Evolutionary conservation across 2,113 vertebrate genomes (phyloP).

Genomic region (Perca fluviatilis): DNA sequence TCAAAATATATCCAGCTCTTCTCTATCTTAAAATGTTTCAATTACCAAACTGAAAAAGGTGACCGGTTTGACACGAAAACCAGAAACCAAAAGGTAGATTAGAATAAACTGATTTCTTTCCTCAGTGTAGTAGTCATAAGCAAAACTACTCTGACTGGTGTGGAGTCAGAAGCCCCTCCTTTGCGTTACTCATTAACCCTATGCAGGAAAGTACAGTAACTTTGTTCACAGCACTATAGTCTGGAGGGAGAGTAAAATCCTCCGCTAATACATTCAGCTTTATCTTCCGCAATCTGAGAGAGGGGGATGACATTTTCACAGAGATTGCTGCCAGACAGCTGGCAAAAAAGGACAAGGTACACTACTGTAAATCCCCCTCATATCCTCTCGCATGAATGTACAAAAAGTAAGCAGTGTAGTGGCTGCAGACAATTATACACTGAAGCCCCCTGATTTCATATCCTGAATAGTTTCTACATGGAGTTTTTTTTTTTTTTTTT

Average conservation of each 20-base stretch:
- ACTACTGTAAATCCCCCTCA: not conserved
- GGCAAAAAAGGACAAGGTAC: conserved; percentile 5
- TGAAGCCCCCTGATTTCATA: not conserved
- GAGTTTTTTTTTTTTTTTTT: too few species aligned
- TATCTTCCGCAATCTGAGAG: conserved; percentile 32
- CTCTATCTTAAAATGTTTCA: not conserved
- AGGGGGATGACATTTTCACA: conserved; percentile 14
- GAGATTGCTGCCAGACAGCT: conserved; percentile 7
- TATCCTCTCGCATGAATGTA: conserved; percentile 12
- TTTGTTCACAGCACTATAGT: conserved; percentile 18
- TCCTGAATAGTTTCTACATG: not conserved
- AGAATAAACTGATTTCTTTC: conserved; percentile 1
- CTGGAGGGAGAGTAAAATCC: conserved; percentile 5
- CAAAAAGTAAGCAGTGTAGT: not conserved
- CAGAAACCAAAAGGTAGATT: not conserved
- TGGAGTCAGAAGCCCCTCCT: conserved; percentile 36
- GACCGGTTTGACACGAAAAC: conserved; percentile 2
- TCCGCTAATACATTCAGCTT: conserved; percentile 19
- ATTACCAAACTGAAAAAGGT: not conserved
- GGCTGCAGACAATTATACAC: not conserved
- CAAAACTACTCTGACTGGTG: conserved; percentile 11
- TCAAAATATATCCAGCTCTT: not conserved
- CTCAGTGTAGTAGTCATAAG: not conserved
- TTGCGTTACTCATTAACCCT: conserved; percentile 63
- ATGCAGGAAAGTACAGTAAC: conserved; percentile 30